Evolutionary conservation across 1,140 invertebrate genomes (phyloP), one percentile per base, ranked within the genome.

Genomic region (Zaprionus lachaisei): DNA sequence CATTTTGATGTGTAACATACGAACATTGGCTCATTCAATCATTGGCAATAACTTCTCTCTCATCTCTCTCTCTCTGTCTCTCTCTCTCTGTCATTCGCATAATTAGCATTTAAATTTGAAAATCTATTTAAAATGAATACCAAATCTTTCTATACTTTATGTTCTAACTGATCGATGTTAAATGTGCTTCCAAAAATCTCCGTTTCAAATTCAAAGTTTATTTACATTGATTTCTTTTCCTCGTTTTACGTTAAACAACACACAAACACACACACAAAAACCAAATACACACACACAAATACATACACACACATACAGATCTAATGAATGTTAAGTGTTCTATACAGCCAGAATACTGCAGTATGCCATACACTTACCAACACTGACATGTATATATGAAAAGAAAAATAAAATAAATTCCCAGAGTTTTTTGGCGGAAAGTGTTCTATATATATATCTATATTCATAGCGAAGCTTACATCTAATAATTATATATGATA

Each of bases 81-180:
- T 72, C 61, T 51, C 62, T 17, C n/a, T 47, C 41, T 47, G 58
- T 55, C 74, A 81, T 81, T 79, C 70, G 70, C 76, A 74, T 84
- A 74, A 69, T 71, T 79, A 86, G 75, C 47, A 69, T 76, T 79
- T 76, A 58, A 34, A 34, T 28, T 41, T 49, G 22, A 51, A 72
- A 54, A 64, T n/a, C 66, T 55, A 17, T 75, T 54, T 31, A 75
- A 75, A 75, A 60, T 26, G 14, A 47, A 17, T 44, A 37, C 26
- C 49, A 55, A 72, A 44, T 51, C 60, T 17, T 72, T 76, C 51
- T 41, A 38, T 65, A 58, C 9, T 51, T 87, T 87, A 44, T 72
- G 84, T 87, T 87, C 65, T 69, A 79, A 68, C 66, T 84, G 78
- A 89, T 87, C 75, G 83, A 87, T 87, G 83, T 87, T 87, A 72